phyloP scores from a whole-genome alignment of 2,113 vertebrate genomes.

The Psittacula cyanocephala region DNA sequence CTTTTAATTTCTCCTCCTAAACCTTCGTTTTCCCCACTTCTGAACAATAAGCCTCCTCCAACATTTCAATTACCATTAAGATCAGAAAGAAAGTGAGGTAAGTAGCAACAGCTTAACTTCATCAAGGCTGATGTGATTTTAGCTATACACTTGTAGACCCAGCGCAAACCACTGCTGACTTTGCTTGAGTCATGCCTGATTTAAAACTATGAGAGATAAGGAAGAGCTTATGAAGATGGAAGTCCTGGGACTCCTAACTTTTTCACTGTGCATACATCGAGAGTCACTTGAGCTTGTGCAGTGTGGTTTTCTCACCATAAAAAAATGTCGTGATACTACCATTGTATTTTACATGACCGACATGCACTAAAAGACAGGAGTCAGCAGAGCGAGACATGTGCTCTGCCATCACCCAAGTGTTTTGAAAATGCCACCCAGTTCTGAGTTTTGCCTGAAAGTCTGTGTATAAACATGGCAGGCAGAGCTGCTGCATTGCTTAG shows the following conservation, averaged over 20 bases:
- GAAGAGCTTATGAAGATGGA: neutral
- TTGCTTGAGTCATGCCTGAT: neutral
- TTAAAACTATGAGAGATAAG: neutral
- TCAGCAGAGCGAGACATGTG: neutral
- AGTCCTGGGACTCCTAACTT: neutral
- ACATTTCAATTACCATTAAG: neutral
- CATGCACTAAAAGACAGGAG: neutral
- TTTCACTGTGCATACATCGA: neutral
- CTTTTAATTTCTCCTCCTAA: neutral
- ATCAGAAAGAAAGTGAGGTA: neutral
- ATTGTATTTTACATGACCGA: neutral
- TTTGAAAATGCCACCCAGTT: conserved; percentile 30
- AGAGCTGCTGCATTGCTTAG: conserved; percentile 27
- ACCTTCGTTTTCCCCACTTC: neutral
- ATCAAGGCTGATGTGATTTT: neutral
- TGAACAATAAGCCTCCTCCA: neutral
- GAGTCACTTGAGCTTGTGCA: neutral
- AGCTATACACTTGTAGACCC: neutral
- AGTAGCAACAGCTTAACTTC: neutral
- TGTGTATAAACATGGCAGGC: conserved; percentile 28
- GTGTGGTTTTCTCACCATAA: neutral
- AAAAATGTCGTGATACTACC: neutral
- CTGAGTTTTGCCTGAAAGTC: neutral
- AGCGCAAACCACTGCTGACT: neutral
- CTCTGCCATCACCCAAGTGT: neutral